These are phyloP conservation scores for Spilogale gracilis DNA, from an alignment of 2,113 vertebrate genomes.

Conservation along the genomic window DNA sequence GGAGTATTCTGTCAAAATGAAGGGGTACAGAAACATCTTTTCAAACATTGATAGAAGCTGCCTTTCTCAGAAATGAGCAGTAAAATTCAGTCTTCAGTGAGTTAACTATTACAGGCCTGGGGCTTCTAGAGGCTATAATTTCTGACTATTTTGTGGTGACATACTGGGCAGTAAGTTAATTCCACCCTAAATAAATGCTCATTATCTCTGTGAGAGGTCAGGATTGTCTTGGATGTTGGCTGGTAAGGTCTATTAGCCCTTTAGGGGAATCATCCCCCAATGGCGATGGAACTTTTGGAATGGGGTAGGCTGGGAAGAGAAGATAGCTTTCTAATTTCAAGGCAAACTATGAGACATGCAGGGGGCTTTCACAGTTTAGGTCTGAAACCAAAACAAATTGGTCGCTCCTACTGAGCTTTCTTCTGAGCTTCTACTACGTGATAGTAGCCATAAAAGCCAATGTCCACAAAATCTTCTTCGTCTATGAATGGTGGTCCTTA, in stretches of 20 bases:
- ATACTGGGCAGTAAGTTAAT: slow-evolving; percentile 22
- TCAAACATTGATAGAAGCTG: neutral
- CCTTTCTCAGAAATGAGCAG: slow-evolving; percentile 55
- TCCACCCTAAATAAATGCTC: slow-evolving; percentile 45
- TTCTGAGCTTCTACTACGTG: neutral
- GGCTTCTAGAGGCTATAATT: neutral
- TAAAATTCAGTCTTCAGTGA: slow-evolving; percentile 2
- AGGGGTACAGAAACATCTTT: slow-evolving; percentile 28
- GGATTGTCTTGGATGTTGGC: neutral
- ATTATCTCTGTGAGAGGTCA: slow-evolving; percentile 52
- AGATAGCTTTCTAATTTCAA: slow-evolving; percentile 47
- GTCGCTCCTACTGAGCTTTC: neutral
- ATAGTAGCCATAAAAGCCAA: neutral
- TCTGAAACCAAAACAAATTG: slow-evolving; percentile 46
- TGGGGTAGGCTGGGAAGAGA: neutral
- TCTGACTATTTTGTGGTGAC: slow-evolving; percentile 5
- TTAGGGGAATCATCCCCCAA: neutral
- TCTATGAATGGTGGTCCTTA: neutral
- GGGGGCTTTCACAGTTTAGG: neutral
- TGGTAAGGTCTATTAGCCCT: neutral
- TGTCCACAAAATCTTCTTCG: neutral
- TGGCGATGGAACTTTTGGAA: neutral
- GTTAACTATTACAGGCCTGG: slow-evolving; percentile 14
- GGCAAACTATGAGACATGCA: neutral
- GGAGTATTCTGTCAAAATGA: slow-evolving; percentile 51